These are phyloP conservation scores for Plotosus lineatus DNA, from an alignment of 2,113 vertebrate genomes.

Conservation along the genomic window DNA sequence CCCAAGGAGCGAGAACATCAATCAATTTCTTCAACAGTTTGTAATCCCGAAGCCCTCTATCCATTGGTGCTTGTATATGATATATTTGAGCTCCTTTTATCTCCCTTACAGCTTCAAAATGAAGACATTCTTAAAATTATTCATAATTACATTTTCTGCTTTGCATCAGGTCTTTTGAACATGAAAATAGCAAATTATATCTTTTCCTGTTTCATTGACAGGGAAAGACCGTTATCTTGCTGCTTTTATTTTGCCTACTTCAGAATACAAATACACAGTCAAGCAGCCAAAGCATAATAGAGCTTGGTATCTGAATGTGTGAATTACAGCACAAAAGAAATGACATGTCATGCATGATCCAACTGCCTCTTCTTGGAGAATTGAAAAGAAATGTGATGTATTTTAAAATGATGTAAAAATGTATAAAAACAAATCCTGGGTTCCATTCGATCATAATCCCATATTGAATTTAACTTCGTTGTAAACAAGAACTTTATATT, in stretches of 20 bases:
- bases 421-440: background rate
- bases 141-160: background rate
- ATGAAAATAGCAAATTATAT: background rate
- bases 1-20: background rate
- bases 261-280: background rate
- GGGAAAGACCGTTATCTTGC: background rate
- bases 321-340: background rate
- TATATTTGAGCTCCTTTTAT: background rate
- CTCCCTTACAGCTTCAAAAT: background rate
- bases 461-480: background rate
- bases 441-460: background rate
- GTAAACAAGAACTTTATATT: background rate
- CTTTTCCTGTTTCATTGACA: background rate
- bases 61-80: background rate
- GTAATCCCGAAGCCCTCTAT: constrained; percentile 1
- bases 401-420: background rate
- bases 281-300: background rate
- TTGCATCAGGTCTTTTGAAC: background rate
- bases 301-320: background rate
- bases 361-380: background rate
- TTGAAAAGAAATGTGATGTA: background rate
- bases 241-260: background rate
- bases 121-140: background rate
- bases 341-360: background rate
- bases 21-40: background rate